phyloP scores from a whole-genome alignment of 2,888 invertebrate genomes.

The Criorhina ranunculi region DNA sequence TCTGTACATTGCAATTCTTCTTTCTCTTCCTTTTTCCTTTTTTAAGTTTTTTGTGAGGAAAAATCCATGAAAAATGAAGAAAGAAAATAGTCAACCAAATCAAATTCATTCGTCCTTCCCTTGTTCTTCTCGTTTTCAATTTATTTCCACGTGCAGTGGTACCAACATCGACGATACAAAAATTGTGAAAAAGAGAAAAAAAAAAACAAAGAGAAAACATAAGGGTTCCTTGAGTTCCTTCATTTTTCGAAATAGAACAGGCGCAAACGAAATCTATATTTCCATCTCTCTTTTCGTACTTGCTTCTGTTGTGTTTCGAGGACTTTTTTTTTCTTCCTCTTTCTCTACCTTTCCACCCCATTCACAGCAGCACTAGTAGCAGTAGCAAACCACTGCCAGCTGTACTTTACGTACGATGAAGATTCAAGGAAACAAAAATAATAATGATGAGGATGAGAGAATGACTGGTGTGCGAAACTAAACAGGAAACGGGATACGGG shows the following conservation, averaged over 20 bases:
- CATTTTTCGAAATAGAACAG: slow-evolving; percentile 24
- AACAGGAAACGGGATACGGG: slow-evolving; percentile 48
- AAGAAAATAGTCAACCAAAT: slow-evolving; percentile 35
- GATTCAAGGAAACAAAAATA: neutral
- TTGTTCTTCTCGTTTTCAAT: neutral
- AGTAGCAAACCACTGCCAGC: slow-evolving; percentile 44
- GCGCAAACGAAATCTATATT: slow-evolving; percentile 33
- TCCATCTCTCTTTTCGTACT: slow-evolving; percentile 36
- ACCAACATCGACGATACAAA: slow-evolving; percentile 59
- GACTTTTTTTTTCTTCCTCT: slow-evolving; percentile 28
- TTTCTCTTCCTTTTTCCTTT: slow-evolving; percentile 1
- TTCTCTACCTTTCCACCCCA: slow-evolving; percentile 29
- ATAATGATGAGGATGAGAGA: slow-evolving; percentile 12
- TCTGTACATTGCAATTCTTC: slow-evolving; percentile 26
- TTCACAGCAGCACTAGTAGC: slow-evolving; percentile 37
- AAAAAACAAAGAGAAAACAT: neutral
- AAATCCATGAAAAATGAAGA: neutral
- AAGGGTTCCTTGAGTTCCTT: no score
- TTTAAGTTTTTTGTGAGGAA: no score
- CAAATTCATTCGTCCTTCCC: slow-evolving; percentile 34
- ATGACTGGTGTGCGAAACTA: slow-evolving; percentile 34
- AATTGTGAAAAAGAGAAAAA: neutral
- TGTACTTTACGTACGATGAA: slow-evolving; percentile 46
- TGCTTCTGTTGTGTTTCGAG: slow-evolving; percentile 29
- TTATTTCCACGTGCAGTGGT: slow-evolving; percentile 22